Evolutionary conservation across 2,797 vertebrate species (phyloP), one percentile per base, ranked within the genome.

Genomic region (Bufotes viridis): DNA sequence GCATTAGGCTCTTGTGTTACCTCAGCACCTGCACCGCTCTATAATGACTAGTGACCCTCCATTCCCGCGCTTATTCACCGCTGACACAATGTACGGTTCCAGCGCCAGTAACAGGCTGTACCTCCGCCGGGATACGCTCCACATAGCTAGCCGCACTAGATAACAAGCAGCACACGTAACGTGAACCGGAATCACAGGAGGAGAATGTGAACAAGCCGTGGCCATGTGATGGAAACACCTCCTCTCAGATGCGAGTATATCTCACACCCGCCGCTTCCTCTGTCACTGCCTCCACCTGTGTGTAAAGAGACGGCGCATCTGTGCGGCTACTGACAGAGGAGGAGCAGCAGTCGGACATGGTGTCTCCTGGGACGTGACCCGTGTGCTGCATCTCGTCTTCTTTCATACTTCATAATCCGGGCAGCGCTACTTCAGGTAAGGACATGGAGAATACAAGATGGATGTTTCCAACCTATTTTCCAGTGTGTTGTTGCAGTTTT

Each of bases 241-340:
- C 65, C 81, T 26, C 51, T 20, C 42, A 18, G 60, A 42, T 7
- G 17, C 29, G 26, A 53, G 20, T 34, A 57, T 18, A 26, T 84
- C 53, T 22, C 12, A 22, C 51, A 67, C n/a, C 29, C 51, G 24
- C 34, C 20, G 67, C 82, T 72, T 84, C 82, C 82, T 58, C 17
- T 13, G 24, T 34, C 81, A 72, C 51, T 83, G 67, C 81, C 67
- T 69, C 65, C 82, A 84, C 82, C 82, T 74, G 82, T 58, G 15
- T 57, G 67, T 58, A 18, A 58, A 34, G 34, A 34, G 34, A 34
- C 34, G 34, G 34, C 34, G 34, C 34, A 34, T 34, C 34, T 34
- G 34, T 34, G 34, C 34, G 3, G 34, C 34, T 9, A 53, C 12
- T 7, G 14, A 13, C 61, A 1, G 26, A 17, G 15, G 65, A 9